Conservation (phyloP, 2,888 invertebrate genomes). For the Pimpla rufipes region DNA sequence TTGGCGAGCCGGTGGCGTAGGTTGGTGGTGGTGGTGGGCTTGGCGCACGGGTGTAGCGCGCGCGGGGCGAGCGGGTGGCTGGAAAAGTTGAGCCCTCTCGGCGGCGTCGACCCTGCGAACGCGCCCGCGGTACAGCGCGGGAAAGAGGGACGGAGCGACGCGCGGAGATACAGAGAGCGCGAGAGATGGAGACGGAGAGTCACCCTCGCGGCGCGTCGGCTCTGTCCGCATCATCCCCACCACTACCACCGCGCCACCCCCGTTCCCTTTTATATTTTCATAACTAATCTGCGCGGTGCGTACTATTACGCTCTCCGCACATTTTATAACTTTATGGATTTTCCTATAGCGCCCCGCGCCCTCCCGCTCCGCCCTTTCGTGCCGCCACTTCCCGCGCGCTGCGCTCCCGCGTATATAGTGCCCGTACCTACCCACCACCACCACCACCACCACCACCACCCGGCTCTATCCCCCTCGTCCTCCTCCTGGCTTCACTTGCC, state of each 20-base stretch:
- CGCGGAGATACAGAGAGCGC: too few species aligned
- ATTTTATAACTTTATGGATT: conserved; percentile 90
- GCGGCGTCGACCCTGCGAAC: conserved; percentile 72
- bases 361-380: conserved; percentile 67
- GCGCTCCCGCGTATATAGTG: conserved; percentile 60
- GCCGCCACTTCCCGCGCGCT: conserved; percentile 55
- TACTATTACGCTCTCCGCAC: conserved; percentile 86
- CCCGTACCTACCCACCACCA: conserved; percentile 45
- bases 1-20: conserved; percentile 28
- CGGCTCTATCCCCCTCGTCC: conserved; percentile 34
- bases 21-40: conserved; percentile 50
- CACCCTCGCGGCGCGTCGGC: conserved; percentile 68
- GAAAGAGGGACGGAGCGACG: conserved; percentile 34
- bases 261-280: conserved; percentile 83
- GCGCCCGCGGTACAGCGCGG: conserved; percentile 11
- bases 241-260: conserved; percentile 63
- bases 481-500: conserved; percentile 64
- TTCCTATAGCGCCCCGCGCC: conserved; percentile 86
- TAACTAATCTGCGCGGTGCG: conserved; percentile 82
- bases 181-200: conserved; percentile 51
- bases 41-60: conserved; percentile 57
- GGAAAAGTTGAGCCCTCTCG: conserved; percentile 83
- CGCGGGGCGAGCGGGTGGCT: conserved; percentile 76
- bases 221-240: conserved; percentile 69
- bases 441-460: conserved; percentile 63